Evolutionary conservation across 2,888 invertebrate species (phyloP).

Genomic region (Platynereis dumerilii): DNA sequence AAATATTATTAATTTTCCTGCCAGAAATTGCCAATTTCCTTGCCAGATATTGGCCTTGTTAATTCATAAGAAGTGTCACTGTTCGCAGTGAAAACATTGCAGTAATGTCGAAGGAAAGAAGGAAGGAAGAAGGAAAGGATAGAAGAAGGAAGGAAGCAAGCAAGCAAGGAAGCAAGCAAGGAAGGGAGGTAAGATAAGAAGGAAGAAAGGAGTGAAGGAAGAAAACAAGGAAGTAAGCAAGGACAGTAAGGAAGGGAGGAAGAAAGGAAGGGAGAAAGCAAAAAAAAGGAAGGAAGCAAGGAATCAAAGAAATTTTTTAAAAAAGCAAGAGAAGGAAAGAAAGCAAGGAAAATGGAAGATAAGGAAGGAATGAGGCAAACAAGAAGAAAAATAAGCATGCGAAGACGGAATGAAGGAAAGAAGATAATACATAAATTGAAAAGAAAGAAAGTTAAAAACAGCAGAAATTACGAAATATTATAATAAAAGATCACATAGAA

Average conservation of each 20-base stretch:
- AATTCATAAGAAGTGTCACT: no score
- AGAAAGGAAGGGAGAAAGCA: background rate
- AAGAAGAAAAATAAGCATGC: no score
- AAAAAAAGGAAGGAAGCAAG: background rate
- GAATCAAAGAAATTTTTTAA: background rate
- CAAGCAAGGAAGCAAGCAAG: background rate
- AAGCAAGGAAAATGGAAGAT: background rate
- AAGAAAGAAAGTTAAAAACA: no score
- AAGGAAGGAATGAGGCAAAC: no score
- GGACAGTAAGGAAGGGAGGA: constrained; percentile 1
- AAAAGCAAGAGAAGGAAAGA: background rate
- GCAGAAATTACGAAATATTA: no score
- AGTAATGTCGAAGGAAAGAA: background rate
- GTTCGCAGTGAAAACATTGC: no score
- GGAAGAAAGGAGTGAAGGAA: background rate
- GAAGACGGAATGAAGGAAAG: no score
- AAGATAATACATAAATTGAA: no score
- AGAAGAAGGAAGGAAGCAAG: background rate
- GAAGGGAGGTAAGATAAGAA: background rate
- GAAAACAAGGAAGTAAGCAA: background rate
- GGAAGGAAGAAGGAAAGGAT: constrained; percentile 1
- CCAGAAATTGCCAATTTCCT: no score
- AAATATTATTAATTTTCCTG: no score
- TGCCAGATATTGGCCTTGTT: no score
- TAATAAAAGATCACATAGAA: no score